Evolutionary conservation across 2,797 vertebrate genomes (phyloP).

Genomic region (Pyrocephalus nanus): DNA sequence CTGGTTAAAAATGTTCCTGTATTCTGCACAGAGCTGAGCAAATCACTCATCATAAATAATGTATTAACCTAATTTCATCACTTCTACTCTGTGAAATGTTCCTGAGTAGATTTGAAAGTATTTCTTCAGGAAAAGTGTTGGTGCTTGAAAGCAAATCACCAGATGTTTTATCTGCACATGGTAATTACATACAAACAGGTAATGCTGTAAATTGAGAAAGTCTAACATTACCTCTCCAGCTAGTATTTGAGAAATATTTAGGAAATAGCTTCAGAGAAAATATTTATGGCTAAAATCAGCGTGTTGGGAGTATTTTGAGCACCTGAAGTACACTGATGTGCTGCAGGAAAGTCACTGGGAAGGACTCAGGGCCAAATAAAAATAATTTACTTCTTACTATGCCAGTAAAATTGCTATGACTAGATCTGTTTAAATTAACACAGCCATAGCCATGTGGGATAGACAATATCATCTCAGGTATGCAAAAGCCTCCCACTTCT

Average conservation of each 20-base stretch:
- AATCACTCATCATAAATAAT: constrained; percentile 46
- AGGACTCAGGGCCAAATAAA: not conserved
- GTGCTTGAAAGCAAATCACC: not conserved
- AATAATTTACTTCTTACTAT: constrained; percentile 5
- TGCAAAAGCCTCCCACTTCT: not conserved
- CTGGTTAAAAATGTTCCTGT: not conserved
- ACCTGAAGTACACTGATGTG: not conserved
- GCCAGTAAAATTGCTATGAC: not conserved
- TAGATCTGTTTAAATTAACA: not conserved
- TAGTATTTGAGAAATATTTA: not conserved
- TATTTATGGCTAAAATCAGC: not conserved
- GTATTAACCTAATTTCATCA: constrained; percentile 11
- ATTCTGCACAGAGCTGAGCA: not conserved
- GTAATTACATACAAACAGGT: not conserved
- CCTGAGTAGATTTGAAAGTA: not conserved
- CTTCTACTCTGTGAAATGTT: not conserved
- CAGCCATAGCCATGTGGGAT: not conserved
- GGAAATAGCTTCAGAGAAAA: not conserved
- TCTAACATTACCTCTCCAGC: not conserved
- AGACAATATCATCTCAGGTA: not conserved
- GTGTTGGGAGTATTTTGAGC: not conserved
- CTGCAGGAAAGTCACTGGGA: not conserved
- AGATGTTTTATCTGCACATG: not conserved
- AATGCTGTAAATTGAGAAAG: not conserved
- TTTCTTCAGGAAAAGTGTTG: not conserved